Conservation (phyloP, 2,888 invertebrate species). For the Amphiduros pacificus region DNA sequence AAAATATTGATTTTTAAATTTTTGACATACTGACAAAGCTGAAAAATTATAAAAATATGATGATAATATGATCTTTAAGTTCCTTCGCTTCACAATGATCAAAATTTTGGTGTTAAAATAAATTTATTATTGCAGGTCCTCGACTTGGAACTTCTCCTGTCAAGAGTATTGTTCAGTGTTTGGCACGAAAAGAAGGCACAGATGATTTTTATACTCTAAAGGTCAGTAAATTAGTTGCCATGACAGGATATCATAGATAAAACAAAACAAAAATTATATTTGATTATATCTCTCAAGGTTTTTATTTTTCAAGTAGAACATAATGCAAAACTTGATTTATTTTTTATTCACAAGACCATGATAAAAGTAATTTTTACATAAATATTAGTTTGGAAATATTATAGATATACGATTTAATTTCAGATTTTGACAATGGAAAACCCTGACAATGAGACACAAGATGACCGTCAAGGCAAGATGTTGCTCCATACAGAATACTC, state of each 20-base stretch:
- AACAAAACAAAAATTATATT: too few relatives aligned
- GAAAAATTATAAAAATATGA: too few relatives aligned
- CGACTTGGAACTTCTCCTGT: slow-evolving; percentile 75
- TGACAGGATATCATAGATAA: too few relatives aligned
- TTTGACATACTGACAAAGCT: too few relatives aligned
- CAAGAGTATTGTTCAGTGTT: slow-evolving; percentile 75
- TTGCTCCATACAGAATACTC: slow-evolving; percentile 77
- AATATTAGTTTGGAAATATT: not conserved
- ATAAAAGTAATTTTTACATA: not conserved
- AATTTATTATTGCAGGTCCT: slow-evolving; percentile 62
- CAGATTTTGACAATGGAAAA: slow-evolving; percentile 50
- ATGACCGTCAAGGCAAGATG: slow-evolving; percentile 79
- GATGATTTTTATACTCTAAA: slow-evolving; percentile 74
- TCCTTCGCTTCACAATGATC: too few relatives aligned
- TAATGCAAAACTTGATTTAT: not conserved
- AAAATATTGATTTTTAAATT: too few relatives aligned
- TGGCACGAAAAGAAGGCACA: slow-evolving; percentile 72
- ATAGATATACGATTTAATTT: not conserved
- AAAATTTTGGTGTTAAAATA: too few relatives aligned
- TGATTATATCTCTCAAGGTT: not conserved
- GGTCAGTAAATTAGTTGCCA: slow-evolving; percentile 55
- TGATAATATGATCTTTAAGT: too few relatives aligned
- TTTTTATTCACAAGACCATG: not conserved
- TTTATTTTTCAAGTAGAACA: not conserved
- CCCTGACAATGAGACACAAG: slow-evolving; percentile 68